Base-by-base conservation (phyloP, 1,140 invertebrate genomes). In the Anastrepha obliqua region DNA sequence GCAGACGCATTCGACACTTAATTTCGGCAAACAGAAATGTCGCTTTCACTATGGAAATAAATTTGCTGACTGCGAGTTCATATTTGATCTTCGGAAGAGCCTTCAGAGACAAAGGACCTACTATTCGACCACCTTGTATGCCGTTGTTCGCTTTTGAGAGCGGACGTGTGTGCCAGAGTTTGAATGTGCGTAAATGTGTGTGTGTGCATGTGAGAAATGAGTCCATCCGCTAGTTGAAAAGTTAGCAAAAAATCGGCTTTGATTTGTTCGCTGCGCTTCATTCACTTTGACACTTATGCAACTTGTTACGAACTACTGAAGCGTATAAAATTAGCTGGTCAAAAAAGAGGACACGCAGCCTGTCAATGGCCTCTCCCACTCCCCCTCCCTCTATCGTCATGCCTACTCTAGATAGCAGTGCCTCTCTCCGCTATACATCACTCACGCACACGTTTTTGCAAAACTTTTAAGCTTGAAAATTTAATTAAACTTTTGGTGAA, bases 231-330 rank as follows among this genome's bases (percentile, higher is more conserved):
- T n/a, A 55, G 47, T 9, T 81, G 74, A 81, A 81, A 81, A 81
- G 74, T 81, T 11, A 51, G 67, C 3, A 62, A 55, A 81, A 55
- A 55, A 55, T 55, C 20, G 51, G 74, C 74, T 81, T 81, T 81
- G 74, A 81, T 81, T 81, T 81, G 74, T 81, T 55, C 74, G n/a
- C 74, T 81, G 74, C 74, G 74, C 47, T 81, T 81, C 44, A 81
- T 81, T 81, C 74, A 81, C 74, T 81, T 81, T 81, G 74, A 81
- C 74, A 81, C 74, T 81, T 81, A 55, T 81, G 74, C 74, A 81
- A 81, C 74, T 55, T 55, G 74, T 81, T 81, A 81, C 74, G 47
- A 81, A 81, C 74, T 55, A 55, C n/a, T 81, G 74, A 81, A 55
- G 74, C 20, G 74, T 55, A 81, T 81, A 81, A 81, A 81, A 55